Base-by-base conservation (phyloP, 2,113 vertebrate genomes). In the Chaenocephalus aceratus region DNA sequence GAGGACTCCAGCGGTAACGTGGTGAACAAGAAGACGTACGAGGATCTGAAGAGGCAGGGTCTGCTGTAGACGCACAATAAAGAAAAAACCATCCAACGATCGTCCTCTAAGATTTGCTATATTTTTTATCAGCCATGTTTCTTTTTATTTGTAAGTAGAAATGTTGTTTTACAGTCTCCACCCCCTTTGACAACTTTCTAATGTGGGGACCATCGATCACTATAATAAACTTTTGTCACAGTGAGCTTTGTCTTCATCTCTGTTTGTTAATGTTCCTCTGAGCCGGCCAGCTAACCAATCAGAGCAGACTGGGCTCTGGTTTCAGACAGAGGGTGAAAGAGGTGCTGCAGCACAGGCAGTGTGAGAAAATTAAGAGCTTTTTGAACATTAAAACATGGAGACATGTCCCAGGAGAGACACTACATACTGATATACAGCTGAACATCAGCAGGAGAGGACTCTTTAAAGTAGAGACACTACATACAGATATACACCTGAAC, bases 1-100 rank as follows among this genome's bases (percentile, higher is more conserved):
- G 98, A 99, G 88, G 98, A 99, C 88, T 99, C 98, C 36, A 99
- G 96, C 7, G 98, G 98, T 67, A 99, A 99, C 0, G 98, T 99
- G 82, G 98, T 99, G 77, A 99, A 99, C 88, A 99, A 99, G 90
- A 99, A 99, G 93, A 99, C 98, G 1, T 99, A 99, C 0, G 98
- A 99, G 88, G 98, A 99, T 93, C 90, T 99, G 93, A 99, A 99
- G 91, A 96, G 98, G 63, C 98, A 99, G 66, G 98, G 98, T 34
- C 89, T 99, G 89, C 95, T 99, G 88, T 99, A 96, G 91, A 82
- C 6, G 3, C 34, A 1, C 4, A n/a, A 59, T 36, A 5, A 54
- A 21, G 18, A 4, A 16, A 12, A 30, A 45, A 7, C 41, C 34
- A 41, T 4, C 36, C 30, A 60, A 60, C 15, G 5, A 34, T 30